Base-by-base conservation (phyloP, 2,888 invertebrate genomes). In the Coenonympha arcania region DNA sequence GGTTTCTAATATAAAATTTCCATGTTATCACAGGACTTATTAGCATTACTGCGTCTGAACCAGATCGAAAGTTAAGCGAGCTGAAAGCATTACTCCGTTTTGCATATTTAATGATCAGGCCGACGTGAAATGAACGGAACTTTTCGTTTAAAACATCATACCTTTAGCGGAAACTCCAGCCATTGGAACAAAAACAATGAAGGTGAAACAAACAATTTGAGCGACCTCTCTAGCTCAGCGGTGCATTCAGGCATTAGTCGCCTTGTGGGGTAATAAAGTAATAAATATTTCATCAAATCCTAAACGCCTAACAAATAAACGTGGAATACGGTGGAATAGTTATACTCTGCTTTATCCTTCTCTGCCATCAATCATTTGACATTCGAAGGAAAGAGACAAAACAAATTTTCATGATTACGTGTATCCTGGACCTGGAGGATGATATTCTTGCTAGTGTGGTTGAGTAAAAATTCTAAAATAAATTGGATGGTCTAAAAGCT, bases 131-230 rank as follows among this genome's bases (percentile, higher is more conserved):
- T 9, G 31, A 42, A 42, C 20, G 30, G 31, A 30, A 42, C 42
- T 13, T 42, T 42, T 31, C 20, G 30, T 30, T 31, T 31, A 31
- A 42, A 42, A 42, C 42, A 19, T 28, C 13, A 30, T 13, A 31
- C 20, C 30, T 42, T 42, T 34, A 20, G 13, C 24, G 34, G 41
- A 48, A 42, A 48, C 42, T 42, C 34, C 34, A 33, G 34, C 24
- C 40, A 40, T 40, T 34, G 36, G 42, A 42, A 42, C n/a, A 34
- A 41, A 48, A 48, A 48, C 37, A 46, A 49, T 31, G 46, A 46
- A 42, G 24, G 44, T 31, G 26, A 46, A 49, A 22, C 28, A 48
- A 45, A 52, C 49, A 49, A 49, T 49, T 41, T 37, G 36, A 24
- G 22, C 31, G 33, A 28, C 50, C 42, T 30, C 30, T 42, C 18